Base-by-base conservation (phyloP, 2,797 vertebrate species). In the Leptodactylus fallax region DNA sequence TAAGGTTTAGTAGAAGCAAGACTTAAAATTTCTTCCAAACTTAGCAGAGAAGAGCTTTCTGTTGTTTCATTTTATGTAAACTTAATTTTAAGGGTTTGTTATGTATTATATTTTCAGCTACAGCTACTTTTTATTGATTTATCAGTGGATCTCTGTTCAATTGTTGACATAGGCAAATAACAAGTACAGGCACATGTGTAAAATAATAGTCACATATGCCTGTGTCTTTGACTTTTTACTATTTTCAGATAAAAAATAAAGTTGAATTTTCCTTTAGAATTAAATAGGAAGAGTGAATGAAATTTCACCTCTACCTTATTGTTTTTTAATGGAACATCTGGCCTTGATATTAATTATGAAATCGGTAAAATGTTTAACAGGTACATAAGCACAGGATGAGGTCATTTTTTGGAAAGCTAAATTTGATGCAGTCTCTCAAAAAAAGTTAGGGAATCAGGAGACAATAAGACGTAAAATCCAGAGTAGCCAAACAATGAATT, bases 361-460 rank as follows among this genome's bases (percentile, higher is more conserved):
- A 93, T 91, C 71, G 90, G 89, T 91, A 90, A 93, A 92, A 94
- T 94, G 86, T 93, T 78, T 92, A 94, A 92, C 92, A 95, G 93
- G 94, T 94, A 94, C 92, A 93, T 93, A 90, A 69, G 87, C 92
- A 90, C 89, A 89, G 90, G 79, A 85, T 95, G 94, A 95, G 92
- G 93, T 95, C 93, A 95, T 94, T 94, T 86, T 92, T 60, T 95
- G 94, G 94, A 93, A 92, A 92, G 91, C 91, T 91, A 93, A 72
- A 91, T 79, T 91, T 91, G 92, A 94, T 92, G 92, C 16, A 88
- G 79, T 92, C 91, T 93, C 92, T 85, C n/a, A 85, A 93, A 91
- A 91, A 36, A 93, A 69, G 88, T 90, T 92, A 60, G 92, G 91
- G 86, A 91, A 78, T 93, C 93, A 91, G 25, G 61, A 89, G 79